These are phyloP conservation scores for Macrosiphum euphorbiae DNA, from an alignment of 2,888 invertebrate species.

Conservation along the genomic window DNA sequence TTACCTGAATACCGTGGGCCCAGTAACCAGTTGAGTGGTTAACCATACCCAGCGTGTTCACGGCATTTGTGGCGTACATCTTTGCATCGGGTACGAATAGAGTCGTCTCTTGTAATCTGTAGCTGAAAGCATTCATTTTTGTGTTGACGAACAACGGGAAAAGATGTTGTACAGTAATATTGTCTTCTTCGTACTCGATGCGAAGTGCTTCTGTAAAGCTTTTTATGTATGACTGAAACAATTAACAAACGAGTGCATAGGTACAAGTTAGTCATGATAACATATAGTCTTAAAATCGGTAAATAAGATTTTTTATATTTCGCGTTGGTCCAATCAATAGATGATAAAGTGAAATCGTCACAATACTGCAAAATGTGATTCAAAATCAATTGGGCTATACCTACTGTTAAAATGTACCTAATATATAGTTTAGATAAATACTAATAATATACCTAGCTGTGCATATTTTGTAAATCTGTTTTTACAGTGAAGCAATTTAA, in stretches of 20 bases:
- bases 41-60: constrained; percentile 84
- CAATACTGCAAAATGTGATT: background rate
- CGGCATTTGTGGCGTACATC: constrained; percentile 81
- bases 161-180: constrained; percentile 87
- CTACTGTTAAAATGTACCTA: background rate
- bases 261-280: background rate
- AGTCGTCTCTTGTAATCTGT: constrained; percentile 78
- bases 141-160: constrained; percentile 90
- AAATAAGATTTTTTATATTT: background rate
- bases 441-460: background rate
- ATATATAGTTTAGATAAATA: background rate
- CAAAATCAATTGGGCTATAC: background rate
- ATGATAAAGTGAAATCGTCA: background rate
- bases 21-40: constrained; percentile 89
- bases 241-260: constrained; percentile 64
- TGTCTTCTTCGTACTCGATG: constrained; percentile 82
- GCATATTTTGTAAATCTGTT: background rate
- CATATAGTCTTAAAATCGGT: background rate
- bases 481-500: background rate
- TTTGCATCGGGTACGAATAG: constrained; percentile 79
- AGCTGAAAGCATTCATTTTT: constrained; percentile 90
- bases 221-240: constrained; percentile 78
- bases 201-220: constrained; percentile 85
- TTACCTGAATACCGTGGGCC: constrained; percentile 89
- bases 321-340: background rate